Conservation (phyloP, 1,140 invertebrate genomes). For the Argopecten irradians region DNA sequence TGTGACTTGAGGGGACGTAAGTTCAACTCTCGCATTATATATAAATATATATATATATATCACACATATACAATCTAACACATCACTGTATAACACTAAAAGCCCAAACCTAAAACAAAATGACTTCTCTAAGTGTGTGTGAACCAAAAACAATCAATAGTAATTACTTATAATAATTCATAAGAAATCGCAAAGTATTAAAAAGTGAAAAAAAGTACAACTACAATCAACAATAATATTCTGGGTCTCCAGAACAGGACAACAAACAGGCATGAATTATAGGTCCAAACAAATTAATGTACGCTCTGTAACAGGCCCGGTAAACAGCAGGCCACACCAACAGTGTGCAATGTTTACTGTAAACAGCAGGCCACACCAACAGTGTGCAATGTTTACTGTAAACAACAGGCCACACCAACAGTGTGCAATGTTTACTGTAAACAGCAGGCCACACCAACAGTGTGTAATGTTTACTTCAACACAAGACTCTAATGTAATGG, state of each 20-base stretch:
- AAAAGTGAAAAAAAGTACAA: neutral
- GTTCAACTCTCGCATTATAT: neutral
- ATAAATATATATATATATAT: slow-evolving; percentile 20
- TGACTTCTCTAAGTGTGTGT: neutral
- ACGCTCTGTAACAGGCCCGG: neutral
- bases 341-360: too few species aligned
- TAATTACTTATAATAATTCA: slow-evolving; percentile 12
- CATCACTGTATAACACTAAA: neutral
- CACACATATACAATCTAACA: neutral
- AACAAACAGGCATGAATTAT: neutral
- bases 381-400: too few species aligned
- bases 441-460: too few species aligned
- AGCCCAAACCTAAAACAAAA: slow-evolving; percentile 21
- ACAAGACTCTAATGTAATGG: too few species aligned
- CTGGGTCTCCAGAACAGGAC: neutral
- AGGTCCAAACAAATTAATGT: neutral
- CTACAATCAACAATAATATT: neutral
- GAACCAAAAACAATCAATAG: neutral
- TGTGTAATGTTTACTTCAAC: too few species aligned
- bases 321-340: too few species aligned
- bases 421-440: too few species aligned
- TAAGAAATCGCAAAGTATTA: neutral
- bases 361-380: too few species aligned
- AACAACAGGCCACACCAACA: too few species aligned
- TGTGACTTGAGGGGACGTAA: neutral